Evolutionary conservation across 1,140 invertebrate species (phyloP).

Genomic region (Cydia fagiglandana): DNA sequence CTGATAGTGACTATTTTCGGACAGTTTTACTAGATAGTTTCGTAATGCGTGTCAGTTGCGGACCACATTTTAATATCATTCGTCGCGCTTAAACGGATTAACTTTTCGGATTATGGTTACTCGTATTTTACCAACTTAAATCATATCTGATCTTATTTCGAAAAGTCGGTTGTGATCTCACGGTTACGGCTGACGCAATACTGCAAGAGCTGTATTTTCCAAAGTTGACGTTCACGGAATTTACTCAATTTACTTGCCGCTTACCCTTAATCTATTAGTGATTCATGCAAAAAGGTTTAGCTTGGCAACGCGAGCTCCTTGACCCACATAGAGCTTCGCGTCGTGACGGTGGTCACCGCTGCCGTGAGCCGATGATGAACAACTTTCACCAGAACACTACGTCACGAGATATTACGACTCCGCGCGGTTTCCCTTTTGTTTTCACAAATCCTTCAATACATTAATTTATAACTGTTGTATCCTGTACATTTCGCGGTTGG

Average conservation of each 20-base stretch:
- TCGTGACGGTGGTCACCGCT: slow-evolving; percentile 58
- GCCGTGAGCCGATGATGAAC: slow-evolving; percentile 52
- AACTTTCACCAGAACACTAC: slow-evolving; percentile 67
- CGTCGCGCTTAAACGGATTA: slow-evolving; percentile 4
- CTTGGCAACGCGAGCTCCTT: slow-evolving; percentile 59
- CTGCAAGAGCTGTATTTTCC: background rate
- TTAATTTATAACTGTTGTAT: slow-evolving; percentile 24
- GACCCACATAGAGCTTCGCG: slow-evolving; percentile 57
- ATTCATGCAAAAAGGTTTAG: slow-evolving; percentile 47
- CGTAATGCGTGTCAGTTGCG: slow-evolving; percentile 10
- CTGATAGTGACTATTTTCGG: slow-evolving; percentile 24
- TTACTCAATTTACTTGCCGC: slow-evolving; percentile 20
- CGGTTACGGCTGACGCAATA: background rate
- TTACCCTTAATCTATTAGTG: slow-evolving; percentile 34
- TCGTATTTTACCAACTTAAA: slow-evolving; percentile 25
- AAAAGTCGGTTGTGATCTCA: slow-evolving; percentile 13
- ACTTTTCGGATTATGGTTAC: slow-evolving; percentile 27
- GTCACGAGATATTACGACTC: slow-evolving; percentile 21
- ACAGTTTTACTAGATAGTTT: slow-evolving; percentile 14
- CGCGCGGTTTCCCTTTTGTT: slow-evolving; percentile 31
- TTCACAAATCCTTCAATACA: slow-evolving; percentile 29
- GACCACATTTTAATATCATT: slow-evolving; percentile 11
- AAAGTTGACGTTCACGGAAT: slow-evolving; percentile 27
- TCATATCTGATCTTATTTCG: background rate
- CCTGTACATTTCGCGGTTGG: slow-evolving; percentile 22